Base-by-base conservation (phyloP, 2,797 vertebrate species). In the Acrocephalus scirpaceus region DNA sequence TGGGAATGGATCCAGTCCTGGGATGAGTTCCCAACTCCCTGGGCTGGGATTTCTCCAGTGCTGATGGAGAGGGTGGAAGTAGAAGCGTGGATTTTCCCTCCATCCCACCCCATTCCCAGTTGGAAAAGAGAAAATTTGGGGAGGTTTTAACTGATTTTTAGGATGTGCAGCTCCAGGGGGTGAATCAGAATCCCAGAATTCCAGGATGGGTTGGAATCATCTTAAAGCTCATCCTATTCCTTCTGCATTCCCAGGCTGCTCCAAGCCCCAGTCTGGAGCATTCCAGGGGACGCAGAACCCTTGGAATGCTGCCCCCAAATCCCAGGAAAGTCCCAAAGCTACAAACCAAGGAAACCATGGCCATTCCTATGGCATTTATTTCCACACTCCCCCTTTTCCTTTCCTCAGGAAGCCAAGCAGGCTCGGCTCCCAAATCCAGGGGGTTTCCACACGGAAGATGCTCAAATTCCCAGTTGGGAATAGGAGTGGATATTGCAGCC, bases 351-450 rank as follows among this genome's bases (percentile, higher is more conserved):
- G 51, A 74, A 30, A 57, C 44, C 70, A 66, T 2, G 2, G 13
- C 1, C 4, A 73, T 92, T 94, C 88, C 85, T 90, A 65, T 3
- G 70, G 72, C 76, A 76, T 96, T 95, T 96, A 96, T 95, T 96
- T 93, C 64, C 83, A 79, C 17, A 0, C 82, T 82, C 15, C 85
- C 75, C 9, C n/a, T 1, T 42, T 34, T 40, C 72, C 44, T 86
- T 34, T 42, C 62, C 27, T 86, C 0, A 1, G 25, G 77, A 87
- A 85, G 44, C 51, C 12, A 0, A 21, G 3, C 0, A 0, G 26
- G 19, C 57, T 53, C 40, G 19, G 75, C 74, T 94, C 74, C 88
- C 90, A 25, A 50, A 84, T 34, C 12, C 67, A 11, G 54, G 60
- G 78, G 65, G 17, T 58, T 84, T 82, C 12, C 1, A 40, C 86